Evolutionary conservation across 2,888 invertebrate genomes (phyloP).

Genomic region (Lochmaea capreae): DNA sequence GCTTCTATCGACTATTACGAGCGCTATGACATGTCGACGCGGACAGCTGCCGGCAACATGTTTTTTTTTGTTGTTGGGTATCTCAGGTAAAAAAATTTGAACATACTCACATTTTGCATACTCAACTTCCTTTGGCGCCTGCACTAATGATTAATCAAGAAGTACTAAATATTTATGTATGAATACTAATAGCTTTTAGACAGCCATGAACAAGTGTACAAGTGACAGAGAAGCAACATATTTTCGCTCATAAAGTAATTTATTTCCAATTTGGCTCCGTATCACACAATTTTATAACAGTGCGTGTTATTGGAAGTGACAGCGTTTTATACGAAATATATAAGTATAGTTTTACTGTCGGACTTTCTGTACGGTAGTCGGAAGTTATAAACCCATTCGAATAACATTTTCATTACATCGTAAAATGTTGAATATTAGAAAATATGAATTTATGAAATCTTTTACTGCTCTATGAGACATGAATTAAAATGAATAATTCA

Average conservation of each 20-base stretch:
- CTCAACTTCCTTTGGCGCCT: no score
- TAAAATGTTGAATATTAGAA: slow-evolving; percentile 9
- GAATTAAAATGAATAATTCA: slow-evolving; percentile 19
- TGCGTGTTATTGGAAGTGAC: slow-evolving; percentile 6
- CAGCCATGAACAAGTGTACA: background rate
- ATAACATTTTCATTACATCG: slow-evolving; percentile 16
- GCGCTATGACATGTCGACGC: no score
- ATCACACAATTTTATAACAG: background rate
- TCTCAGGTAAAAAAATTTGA: no score
- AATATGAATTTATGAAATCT: slow-evolving; percentile 17
- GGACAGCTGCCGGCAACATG: no score
- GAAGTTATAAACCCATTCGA: slow-evolving; percentile 2
- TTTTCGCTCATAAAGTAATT: background rate
- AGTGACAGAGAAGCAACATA: background rate
- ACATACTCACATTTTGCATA: no score
- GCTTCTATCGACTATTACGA: no score
- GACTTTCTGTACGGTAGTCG: slow-evolving; percentile 4
- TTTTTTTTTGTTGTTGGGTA: no score
- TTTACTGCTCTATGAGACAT: slow-evolving; percentile 1
- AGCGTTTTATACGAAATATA: background rate
- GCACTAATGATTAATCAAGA: no score
- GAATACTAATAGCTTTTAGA: background rate
- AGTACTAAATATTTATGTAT: background rate
- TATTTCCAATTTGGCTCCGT: slow-evolving; percentile 5
- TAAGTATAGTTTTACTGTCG: background rate